Evolutionary conservation across 2,797 vertebrate species (phyloP), one percentile per base, ranked within the genome.

Genomic region (Siniperca scherzeri): DNA sequence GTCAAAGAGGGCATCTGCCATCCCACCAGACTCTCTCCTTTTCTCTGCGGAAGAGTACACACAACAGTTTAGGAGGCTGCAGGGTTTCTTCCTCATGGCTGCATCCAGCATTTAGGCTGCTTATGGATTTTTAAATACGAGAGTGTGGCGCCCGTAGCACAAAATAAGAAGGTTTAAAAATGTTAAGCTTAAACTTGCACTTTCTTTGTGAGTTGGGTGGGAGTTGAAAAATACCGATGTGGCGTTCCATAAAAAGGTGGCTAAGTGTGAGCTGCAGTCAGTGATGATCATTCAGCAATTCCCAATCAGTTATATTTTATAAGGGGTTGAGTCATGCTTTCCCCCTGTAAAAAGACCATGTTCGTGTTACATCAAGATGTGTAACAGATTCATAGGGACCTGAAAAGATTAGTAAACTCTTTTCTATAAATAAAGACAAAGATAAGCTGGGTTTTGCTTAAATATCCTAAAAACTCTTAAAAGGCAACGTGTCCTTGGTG

Each of bases 401-500:
- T 21, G n/a, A 59, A 44, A 82, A 21, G 46, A 68, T 22, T 16
- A 25, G 7, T 30, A 19, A 74, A 70, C 21, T 44, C 2, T 61
- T 25, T 17, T 72, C 25, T 81, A 33, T 50, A 81, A 50, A 50
- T 48, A 1, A 67, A 25, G 5, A 50, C 16, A 30, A 9, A 2
- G 2, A 70, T 40, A 36, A 71, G 67, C 1, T 33, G 22, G 40
- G 56, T 56, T 74, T 80, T 33, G 60, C 46, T 71, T 17, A 55
- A 84, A 64, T 70, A 42, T 74, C 53, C 50, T 38, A 33, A 80
- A 81, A 78, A 21, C 33, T 44, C 25, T 65, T 22, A 66, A 74
- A 80, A 88, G 79, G 84, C 87, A 85, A 65, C 52, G 64, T 94
- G 95, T 84, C 95, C 95, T 96, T 96, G 93, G 83, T 82, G 74